A percentile compares a stretch with the other conserved stretches of the same genome.
Conservation (phyloP, 2,113 vertebrate genomes). For the Pollimyrus isidori region DNA sequence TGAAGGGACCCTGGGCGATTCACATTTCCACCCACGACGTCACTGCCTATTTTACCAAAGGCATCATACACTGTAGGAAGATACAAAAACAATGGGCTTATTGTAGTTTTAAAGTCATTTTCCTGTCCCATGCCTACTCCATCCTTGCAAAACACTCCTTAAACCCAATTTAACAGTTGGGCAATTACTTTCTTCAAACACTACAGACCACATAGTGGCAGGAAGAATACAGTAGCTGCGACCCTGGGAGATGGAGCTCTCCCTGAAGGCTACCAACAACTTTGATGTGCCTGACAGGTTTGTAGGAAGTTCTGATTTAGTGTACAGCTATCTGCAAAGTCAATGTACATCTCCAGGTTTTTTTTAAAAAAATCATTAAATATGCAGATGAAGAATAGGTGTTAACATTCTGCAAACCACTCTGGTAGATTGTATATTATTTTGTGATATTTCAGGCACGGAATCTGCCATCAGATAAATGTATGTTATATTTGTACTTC, state of each 20-base stretch:
- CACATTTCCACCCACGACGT: conserved; percentile 62
- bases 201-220: background rate
- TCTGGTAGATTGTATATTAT: background rate
- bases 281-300: background rate
- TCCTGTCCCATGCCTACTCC: background rate
- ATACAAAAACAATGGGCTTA: background rate
- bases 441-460: background rate
- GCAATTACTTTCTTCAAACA: background rate
- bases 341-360: background rate
- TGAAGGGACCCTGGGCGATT: conserved; percentile 64
- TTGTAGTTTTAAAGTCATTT: background rate
- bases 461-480: background rate
- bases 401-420: background rate
- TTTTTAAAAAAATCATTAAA: background rate
- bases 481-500: background rate
- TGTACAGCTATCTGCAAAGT: background rate
- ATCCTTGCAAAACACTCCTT: background rate
- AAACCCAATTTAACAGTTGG: background rate
- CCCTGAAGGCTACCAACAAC: background rate
- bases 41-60: conserved; percentile 69
- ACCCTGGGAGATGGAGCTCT: background rate
- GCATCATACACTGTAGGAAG: conserved; percentile 70
- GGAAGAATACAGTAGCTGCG: background rate
- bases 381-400: background rate
- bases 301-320: background rate